Conservation (phyloP, 2,888 invertebrate species). For the Ceramica pisi region DNA sequence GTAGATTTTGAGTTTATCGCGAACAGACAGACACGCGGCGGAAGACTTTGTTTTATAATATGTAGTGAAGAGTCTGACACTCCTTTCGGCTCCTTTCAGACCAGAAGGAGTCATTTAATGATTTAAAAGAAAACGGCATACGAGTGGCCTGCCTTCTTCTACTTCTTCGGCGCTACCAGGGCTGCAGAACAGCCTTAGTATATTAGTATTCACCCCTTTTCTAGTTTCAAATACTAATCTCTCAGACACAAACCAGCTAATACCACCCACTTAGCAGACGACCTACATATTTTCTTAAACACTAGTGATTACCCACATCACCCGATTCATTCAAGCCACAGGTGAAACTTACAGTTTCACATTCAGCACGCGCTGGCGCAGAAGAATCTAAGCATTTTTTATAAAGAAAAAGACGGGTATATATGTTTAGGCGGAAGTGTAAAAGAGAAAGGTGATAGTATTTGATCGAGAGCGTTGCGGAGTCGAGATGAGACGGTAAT, state of each 20-base stretch:
- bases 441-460: conserved; percentile 74
- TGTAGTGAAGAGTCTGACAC: no score
- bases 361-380: conserved; percentile 86
- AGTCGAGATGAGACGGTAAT: conserved; percentile 87
- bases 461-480: conserved; percentile 80
- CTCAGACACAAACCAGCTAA: conserved; percentile 17
- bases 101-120: no score
- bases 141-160: no score
- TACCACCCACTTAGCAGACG: conserved; percentile 42
- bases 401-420: conserved; percentile 67
- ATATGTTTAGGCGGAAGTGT: conserved; percentile 57
- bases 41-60: no score
- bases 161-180: not conserved
- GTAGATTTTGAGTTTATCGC: no score
- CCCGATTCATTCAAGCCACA: conserved; percentile 81
- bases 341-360: conserved; percentile 87
- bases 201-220: not conserved
- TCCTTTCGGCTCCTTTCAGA: no score
- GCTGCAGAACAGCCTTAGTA: not conserved
- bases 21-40: no score
- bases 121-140: no score
- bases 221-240: conserved; percentile 3
- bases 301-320: conserved; percentile 71
- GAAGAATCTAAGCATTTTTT: conserved; percentile 82
- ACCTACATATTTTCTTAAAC: conserved; percentile 58